Conservation (phyloP, 2,113 vertebrate species). For the Echinops telfairi region DNA sequence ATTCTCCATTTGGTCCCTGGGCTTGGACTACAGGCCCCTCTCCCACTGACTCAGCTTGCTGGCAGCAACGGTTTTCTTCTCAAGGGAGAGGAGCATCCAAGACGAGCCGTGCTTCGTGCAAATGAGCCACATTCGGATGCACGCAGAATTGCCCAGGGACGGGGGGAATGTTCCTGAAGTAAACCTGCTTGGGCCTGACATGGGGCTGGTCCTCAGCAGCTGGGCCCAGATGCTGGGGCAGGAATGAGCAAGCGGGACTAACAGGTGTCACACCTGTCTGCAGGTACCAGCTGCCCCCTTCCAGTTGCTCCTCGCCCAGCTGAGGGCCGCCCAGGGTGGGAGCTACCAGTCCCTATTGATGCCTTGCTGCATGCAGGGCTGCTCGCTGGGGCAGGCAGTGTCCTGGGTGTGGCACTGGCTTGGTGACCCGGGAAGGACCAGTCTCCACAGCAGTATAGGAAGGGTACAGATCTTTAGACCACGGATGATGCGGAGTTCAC, state of each 20-base stretch:
- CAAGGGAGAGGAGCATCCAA: not conserved
- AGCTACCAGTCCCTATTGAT: not conserved
- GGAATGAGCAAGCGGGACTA: not conserved
- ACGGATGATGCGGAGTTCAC: not conserved
- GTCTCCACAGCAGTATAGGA: not conserved
- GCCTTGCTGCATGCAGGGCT: not conserved
- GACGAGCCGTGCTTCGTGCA: not conserved
- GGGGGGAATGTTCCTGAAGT: not conserved
- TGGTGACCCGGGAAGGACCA: not conserved
- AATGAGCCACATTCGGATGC: not conserved
- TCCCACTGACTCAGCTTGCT: not conserved
- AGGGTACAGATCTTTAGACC: not conserved
- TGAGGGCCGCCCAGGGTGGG: not conserved
- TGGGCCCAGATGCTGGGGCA: not conserved
- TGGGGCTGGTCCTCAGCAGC: not conserved
- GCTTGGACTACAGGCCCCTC: not conserved
- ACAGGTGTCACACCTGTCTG: not conserved
- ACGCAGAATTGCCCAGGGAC: not conserved
- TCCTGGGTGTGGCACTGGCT: not conserved
- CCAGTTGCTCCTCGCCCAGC: not conserved
- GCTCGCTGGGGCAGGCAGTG: not conserved
- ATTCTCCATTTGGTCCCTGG: not conserved
- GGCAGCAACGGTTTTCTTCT: not conserved
- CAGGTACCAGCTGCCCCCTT: not conserved
- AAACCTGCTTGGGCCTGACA: not conserved